Percentiles rank a stretch among this genome's conserved stretches.
Evolutionary conservation across 2,113 vertebrate species (phyloP).

Genomic region (Podarcis muralis): DNA sequence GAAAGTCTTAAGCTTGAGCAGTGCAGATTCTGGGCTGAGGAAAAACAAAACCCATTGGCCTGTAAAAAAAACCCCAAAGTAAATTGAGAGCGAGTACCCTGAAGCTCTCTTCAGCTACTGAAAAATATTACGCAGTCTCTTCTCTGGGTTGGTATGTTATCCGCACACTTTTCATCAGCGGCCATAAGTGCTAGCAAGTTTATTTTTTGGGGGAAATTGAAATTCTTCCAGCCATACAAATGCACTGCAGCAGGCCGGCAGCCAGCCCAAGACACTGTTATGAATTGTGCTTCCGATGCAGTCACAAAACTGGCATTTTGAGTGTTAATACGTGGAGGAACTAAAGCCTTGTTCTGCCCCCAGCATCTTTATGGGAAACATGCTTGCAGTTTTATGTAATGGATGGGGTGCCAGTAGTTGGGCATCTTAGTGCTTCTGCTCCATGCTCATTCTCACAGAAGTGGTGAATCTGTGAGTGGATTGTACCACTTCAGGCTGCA

Average conservation of each 20-base stretch:
- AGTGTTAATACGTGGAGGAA: neutral
- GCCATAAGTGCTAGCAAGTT: neutral
- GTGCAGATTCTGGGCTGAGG: neutral
- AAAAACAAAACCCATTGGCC: neutral
- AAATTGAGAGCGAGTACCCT: neutral
- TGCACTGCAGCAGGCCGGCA: neutral
- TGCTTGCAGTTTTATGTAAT: neutral
- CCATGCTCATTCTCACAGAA: neutral
- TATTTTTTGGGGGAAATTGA: neutral
- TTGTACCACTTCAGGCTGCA: neutral
- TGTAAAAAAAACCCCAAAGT: neutral
- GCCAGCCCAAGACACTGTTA: neutral
- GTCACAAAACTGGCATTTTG: neutral
- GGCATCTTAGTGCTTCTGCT: neutral
- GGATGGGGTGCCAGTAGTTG: neutral
- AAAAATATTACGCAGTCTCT: neutral
- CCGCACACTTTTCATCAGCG: neutral
- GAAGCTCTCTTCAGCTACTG: neutral
- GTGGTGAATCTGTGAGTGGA: too few species aligned
- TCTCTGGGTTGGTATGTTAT: neutral
- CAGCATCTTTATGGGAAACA: neutral
- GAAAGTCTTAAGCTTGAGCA: neutral
- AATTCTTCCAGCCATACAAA: too few species aligned
- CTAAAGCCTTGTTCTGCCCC: neutral
- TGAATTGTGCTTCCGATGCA: neutral